Conservation (phyloP, 2,888 invertebrate species). For the Calliphora vomitoria region DNA sequence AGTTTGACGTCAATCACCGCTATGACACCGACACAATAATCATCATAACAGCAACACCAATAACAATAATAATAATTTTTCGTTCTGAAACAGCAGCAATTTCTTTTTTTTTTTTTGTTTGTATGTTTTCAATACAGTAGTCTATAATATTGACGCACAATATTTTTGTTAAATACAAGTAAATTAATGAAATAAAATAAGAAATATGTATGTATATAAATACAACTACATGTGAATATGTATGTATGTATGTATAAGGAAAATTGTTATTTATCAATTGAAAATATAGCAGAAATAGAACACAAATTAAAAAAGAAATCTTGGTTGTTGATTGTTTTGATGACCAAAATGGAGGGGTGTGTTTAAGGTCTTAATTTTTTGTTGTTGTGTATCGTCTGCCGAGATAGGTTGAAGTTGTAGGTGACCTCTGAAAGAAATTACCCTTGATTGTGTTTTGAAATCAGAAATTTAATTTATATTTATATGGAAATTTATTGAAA, state of each 20-base stretch:
- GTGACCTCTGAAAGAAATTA: constrained; percentile 2
- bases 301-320: constrained; percentile 7
- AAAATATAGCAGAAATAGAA: constrained; percentile 45
- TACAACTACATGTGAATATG: neutral
- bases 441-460: constrained; percentile 6
- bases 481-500: neutral
- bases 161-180: constrained; percentile 57
- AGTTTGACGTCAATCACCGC: constrained; percentile 78
- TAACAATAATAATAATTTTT: constrained; percentile 46
- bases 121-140: neutral
- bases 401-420: neutral
- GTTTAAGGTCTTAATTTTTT: neutral
- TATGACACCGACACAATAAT: constrained; percentile 75
- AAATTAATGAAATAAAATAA: constrained; percentile 54
- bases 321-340: neutral
- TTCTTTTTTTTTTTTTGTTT: constrained; percentile 32
- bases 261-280: constrained; percentile 55
- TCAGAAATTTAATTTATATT: neutral
- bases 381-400: neutral
- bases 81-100: constrained; percentile 36
- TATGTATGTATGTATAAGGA: constrained; percentile 15
- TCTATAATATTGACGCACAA: constrained; percentile 75
- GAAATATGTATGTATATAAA: neutral
- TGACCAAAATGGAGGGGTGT: neutral
- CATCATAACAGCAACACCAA: constrained; percentile 75